Evolutionary conservation across 2,113 vertebrate genomes (phyloP), one percentile per base, ranked within the genome.

Genomic region (Oxyruncus cristatus): DNA sequence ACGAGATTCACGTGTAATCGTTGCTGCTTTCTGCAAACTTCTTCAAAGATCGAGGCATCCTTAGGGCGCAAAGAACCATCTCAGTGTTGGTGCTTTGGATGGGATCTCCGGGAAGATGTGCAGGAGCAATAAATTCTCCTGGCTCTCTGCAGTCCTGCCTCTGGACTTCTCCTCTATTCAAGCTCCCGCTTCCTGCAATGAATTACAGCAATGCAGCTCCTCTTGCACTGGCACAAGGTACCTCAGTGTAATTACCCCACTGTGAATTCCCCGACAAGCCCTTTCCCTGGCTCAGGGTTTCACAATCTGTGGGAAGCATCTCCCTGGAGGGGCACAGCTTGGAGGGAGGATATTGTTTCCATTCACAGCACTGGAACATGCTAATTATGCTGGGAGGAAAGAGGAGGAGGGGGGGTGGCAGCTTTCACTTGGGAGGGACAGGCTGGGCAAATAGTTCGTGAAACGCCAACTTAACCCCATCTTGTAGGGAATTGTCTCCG

Each of bases 271-370:
- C 83, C 33, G 1, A 59, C 94, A 30, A 96, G 85, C 37, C 75
- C 68, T 95, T 97, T 96, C 96, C 94, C 91, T 86, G 91, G 95
- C 92, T 95, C 90, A 0, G 77, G 1, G 88, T 10, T 79, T 56
- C 85, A 9, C 91, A 49, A 14, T 76, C 92, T 97, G 95, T 95
- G 96, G 92, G 92, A 97, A 97, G 95, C 94, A 95, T 93, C 96
- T 96, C 94, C 89, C 86, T 46, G 94, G 96, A 96, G 95, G 91
- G 95, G 91, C 94, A 88, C 91, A 88, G 95, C 90, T 93, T 5
- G 82, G 91, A 96, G 91, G 85, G 88, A 95, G 92, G 96, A 95
- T 95, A 94, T 97, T 97, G 95, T 97, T 97, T 95, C 92, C 96
- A 93, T 96, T 96, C 95, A 94, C 72, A 77, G 91, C 35, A 4